phyloP scores from a whole-genome alignment of 2,888 invertebrate genomes.

The Oithona nana region DNA sequence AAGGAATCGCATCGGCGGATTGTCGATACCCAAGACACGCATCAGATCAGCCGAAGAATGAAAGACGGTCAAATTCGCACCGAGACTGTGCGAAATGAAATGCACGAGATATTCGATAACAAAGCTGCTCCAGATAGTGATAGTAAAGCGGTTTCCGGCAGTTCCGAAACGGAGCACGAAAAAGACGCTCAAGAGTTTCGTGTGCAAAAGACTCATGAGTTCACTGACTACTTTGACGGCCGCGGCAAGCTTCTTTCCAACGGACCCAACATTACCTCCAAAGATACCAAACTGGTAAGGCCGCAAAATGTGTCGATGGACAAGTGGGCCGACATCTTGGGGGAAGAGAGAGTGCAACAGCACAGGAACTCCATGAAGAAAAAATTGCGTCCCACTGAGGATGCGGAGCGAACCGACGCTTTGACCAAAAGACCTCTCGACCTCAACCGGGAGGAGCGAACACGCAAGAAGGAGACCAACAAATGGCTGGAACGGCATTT shows the following conservation, averaged over 20 bases:
- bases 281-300: background rate
- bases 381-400: background rate
- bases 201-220: background rate
- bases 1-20: conserved; percentile 39
- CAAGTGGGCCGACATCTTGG: background rate
- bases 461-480: conserved; percentile 67
- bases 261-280: background rate
- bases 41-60: conserved; percentile 23
- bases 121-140: conserved; percentile 29
- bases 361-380: conserved; percentile 16
- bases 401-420: conserved; percentile 53
- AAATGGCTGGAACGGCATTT: conserved; percentile 82
- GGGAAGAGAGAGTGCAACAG: conserved; percentile 1
- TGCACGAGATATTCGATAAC: conserved; percentile 47
- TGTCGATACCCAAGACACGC: conserved; percentile 65
- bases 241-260: background rate
- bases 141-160: background rate
- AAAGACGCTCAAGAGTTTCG: conserved; percentile 2
- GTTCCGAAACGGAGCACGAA: background rate
- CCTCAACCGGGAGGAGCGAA: conserved; percentile 67
- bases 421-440: conserved; percentile 60
- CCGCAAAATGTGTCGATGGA: background rate
- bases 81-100: conserved; percentile 33
- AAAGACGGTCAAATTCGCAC: conserved; percentile 62
- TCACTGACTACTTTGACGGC: conserved; percentile 6